Percentiles rank a stretch among this genome's conserved stretches.
Conservation (phyloP, 2,797 vertebrate species). For the Valencia hispanica region DNA sequence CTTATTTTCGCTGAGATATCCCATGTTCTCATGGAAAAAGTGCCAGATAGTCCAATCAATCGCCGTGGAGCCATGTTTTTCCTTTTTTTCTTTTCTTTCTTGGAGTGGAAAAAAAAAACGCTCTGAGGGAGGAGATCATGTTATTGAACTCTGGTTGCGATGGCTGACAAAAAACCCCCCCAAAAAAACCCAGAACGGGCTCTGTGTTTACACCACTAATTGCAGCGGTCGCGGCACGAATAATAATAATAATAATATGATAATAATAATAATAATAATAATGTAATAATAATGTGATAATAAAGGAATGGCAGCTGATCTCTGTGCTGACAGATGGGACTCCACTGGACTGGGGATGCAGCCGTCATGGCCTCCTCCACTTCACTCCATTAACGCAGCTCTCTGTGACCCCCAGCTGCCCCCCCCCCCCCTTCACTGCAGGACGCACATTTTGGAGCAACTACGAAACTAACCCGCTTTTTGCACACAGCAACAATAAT, state of each 20-base stretch:
- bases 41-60: constrained; percentile 72
- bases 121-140: constrained; percentile 31
- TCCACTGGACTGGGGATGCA: constrained; percentile 64
- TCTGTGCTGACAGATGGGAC: constrained; percentile 71
- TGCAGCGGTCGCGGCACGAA: constrained; percentile 53
- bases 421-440: constrained; percentile 51
- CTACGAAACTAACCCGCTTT: constrained; percentile 59
- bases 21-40: constrained; percentile 69
- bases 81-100: too few relatives aligned
- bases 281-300: constrained; percentile 16
- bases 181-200: constrained; percentile 11
- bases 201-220: constrained; percentile 45
- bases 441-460: constrained; percentile 61
- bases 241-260: constrained; percentile 55
- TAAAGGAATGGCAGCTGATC: constrained; percentile 21
- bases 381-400: constrained; percentile 71
- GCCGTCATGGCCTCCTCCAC: constrained; percentile 73
- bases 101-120: too few relatives aligned
- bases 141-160: constrained; percentile 41
- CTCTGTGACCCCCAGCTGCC: constrained; percentile 56
- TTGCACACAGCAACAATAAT: constrained; percentile 50
- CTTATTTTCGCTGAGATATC: constrained; percentile 45
- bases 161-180: constrained; percentile 15
- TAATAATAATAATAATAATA: constrained; percentile 37
- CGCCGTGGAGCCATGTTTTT: constrained; percentile 55